Evolutionary conservation across 2,113 vertebrate species (phyloP), one percentile per base, ranked within the genome.

Genomic region (Microtus pennsylvanicus): DNA sequence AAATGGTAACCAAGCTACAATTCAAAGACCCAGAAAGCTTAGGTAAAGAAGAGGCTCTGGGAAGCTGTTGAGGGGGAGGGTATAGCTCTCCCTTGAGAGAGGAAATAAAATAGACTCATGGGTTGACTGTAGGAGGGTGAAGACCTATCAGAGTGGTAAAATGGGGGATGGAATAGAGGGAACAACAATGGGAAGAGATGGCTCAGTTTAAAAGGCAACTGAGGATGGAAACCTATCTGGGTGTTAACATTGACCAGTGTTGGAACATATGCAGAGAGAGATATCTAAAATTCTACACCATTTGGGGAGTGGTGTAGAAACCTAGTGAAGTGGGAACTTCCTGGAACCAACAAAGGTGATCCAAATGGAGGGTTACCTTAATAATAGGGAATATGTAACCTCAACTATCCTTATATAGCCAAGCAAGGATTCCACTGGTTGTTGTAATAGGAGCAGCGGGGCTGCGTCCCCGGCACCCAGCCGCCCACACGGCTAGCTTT

Each of bases 391-490:
- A 19, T 78, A 78, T 19, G 26, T 16, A 78, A 13, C 33, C 7
- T 52, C 8, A 52, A 35, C 28, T 78, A 7, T 3, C 76, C 8
- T 52, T 28, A 33, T 50, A 4, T 50, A 78, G 45, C 17, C 30
- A 19, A 14, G 0, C 3, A 50, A 50, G 16, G 1, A 0, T 78
- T 52, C 14, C 47, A 19, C 1, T 52, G 30, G 47, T 35, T n/a
- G n/a, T n/a, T n/a, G n/a, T n/a, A n/a, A n/a, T n/a, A n/a, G n/a
- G n/a, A n/a, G n/a, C n/a, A n/a, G n/a, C n/a, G n/a, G n/a, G n/a
- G n/a, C n/a, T n/a, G n/a, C n/a, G n/a, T n/a, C n/a, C n/a, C n/a
- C n/a, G n/a, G n/a, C n/a, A n/a, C n/a, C n/a, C n/a, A n/a, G n/a
- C n/a, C n/a, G n/a, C n/a, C n/a, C n/a, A n/a, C n/a, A n/a, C n/a